A percentile compares a stretch with the other conserved stretches of the same genome.
These are phyloP conservation scores for Synergus japonicus DNA, from an alignment of 2,888 invertebrate species.

Conservation along the genomic window DNA sequence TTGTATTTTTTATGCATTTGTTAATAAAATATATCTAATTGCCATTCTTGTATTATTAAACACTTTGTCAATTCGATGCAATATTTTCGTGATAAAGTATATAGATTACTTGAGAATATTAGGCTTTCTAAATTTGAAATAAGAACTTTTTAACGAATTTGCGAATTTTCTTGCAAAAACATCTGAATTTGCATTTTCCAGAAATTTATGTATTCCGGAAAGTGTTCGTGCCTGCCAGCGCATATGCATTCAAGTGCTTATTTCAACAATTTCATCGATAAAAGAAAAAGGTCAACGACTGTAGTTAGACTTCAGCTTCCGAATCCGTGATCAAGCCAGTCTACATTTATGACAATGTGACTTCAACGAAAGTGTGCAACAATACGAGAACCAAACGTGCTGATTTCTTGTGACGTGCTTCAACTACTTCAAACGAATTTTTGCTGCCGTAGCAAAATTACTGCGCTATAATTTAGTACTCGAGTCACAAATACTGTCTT, in stretches of 20 bases:
- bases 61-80: too few species aligned
- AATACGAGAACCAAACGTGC: conserved; percentile 20
- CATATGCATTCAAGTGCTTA: conserved; percentile 1
- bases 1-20: too few species aligned
- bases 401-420: conserved; percentile 21
- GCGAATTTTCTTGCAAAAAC: neutral
- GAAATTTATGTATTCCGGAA: conserved; percentile 17
- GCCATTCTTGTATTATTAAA: too few species aligned
- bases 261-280: conserved; percentile 33
- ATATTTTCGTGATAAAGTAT: too few species aligned
- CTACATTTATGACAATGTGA: conserved; percentile 2
- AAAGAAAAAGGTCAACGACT: conserved; percentile 29
- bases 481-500: conserved; percentile 12
- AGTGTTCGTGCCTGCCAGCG: conserved; percentile 14
- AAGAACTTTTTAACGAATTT: neutral
- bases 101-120: neutral
- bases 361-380: neutral
- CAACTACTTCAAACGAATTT: conserved; percentile 24
- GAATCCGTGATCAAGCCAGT: conserved; percentile 13
- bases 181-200: conserved; percentile 7
- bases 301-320: conserved; percentile 18
- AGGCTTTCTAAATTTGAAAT: neutral
- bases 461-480: conserved; percentile 8
- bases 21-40: too few species aligned
- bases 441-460: conserved; percentile 9